Conservation (phyloP, 2,888 invertebrate genomes). For the Chrysina gloriosa region DNA sequence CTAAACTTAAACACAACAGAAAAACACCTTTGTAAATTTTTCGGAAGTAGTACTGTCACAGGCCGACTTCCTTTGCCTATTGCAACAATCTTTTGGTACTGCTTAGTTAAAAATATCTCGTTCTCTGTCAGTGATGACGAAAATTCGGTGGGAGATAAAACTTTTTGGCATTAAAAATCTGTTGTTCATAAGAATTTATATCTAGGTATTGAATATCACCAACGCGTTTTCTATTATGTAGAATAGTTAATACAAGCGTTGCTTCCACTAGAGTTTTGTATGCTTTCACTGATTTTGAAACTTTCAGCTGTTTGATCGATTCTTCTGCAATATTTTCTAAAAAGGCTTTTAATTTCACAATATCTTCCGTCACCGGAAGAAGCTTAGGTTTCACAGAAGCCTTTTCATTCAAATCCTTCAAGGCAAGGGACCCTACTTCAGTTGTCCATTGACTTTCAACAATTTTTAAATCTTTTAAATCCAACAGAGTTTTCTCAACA, state of each 20-base stretch:
- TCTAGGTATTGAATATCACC: background rate
- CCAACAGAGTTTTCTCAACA: too few species aligned
- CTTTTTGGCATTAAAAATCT: background rate
- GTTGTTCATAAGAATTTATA: background rate
- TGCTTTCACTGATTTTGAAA: background rate
- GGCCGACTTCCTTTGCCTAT: background rate
- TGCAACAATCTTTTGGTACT: too few species aligned
- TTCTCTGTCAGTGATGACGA: background rate
- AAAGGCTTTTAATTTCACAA: slow-evolving; percentile 4
- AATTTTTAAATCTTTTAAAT: background rate
- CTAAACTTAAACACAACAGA: background rate
- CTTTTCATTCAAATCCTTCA: slow-evolving; percentile 43
- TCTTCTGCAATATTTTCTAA: background rate
- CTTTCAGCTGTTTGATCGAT: too few species aligned
- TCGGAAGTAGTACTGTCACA: background rate
- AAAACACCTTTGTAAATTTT: background rate
- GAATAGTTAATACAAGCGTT: background rate
- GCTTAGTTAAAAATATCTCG: background rate
- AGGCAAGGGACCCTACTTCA: slow-evolving; percentile 33
- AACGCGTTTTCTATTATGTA: too few species aligned
- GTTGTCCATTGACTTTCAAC: background rate
- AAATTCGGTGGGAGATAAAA: background rate
- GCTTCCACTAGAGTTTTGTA: background rate
- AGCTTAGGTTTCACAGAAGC: slow-evolving; percentile 28
- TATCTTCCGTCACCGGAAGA: slow-evolving; percentile 38